Evolutionary conservation across 2,888 invertebrate species (phyloP).

Genomic region (Tetranychus truncatus): DNA sequence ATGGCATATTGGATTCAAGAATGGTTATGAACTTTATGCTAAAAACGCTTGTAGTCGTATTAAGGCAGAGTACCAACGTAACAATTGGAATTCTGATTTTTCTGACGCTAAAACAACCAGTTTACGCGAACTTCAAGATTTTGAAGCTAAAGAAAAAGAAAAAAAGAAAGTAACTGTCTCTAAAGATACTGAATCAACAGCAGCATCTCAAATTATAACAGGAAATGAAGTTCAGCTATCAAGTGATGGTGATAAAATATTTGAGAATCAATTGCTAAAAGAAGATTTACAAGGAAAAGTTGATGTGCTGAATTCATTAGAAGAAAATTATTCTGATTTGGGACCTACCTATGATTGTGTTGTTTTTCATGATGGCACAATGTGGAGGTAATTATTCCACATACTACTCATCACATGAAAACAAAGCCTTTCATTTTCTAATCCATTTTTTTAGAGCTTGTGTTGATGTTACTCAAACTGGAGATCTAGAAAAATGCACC

Average conservation of each 20-base stretch:
- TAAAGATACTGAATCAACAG: neutral
- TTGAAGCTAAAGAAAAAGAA: slow-evolving; percentile 56
- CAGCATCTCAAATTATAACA: neutral
- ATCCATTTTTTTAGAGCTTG: slow-evolving; percentile 6
- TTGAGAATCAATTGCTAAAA: slow-evolving; percentile 55
- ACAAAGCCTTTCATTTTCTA: slow-evolving; percentile 3
- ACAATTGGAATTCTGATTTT: slow-evolving; percentile 54
- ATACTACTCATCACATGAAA: slow-evolving; percentile 8
- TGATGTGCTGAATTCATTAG: slow-evolving; percentile 52
- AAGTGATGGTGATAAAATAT: neutral
- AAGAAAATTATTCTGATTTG: slow-evolving; percentile 68
- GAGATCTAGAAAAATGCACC: slow-evolving; percentile 56
- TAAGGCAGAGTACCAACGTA: slow-evolving; percentile 55
- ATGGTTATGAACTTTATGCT: slow-evolving; percentile 69
- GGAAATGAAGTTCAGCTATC: neutral
- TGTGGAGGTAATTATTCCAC: slow-evolving; percentile 50
- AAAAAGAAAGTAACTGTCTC: slow-evolving; percentile 49
- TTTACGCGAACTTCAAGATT: slow-evolving; percentile 45
- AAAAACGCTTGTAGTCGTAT: slow-evolving; percentile 56
- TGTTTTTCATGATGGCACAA: slow-evolving; percentile 68
- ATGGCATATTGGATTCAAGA: slow-evolving; percentile 70
- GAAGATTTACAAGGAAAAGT: slow-evolving; percentile 73
- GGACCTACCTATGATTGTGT: slow-evolving; percentile 86
- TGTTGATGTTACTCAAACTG: slow-evolving; percentile 39
- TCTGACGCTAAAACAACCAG: neutral